Percentiles rank a stretch among this genome's conserved stretches.
Evolutionary conservation across 92 coral and sea anemone genomes (phyloP).

Genomic region (Bergia sp.): DNA sequence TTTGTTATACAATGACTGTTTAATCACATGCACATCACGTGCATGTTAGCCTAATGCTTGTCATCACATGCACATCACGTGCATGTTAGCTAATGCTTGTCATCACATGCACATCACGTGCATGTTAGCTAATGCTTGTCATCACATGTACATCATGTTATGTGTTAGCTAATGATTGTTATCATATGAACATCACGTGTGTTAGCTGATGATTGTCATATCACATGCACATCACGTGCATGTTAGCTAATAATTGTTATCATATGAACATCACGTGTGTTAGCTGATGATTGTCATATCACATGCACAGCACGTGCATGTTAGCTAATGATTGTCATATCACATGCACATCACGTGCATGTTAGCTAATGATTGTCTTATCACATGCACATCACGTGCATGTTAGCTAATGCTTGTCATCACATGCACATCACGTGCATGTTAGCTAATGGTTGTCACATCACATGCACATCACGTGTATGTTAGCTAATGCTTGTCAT

Average conservation of each 20-base stretch:
- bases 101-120: neutral
- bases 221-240: neutral
- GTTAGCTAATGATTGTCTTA: neutral
- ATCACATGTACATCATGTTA: neutral
- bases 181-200: neutral
- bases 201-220: neutral
- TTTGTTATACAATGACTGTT: no score
- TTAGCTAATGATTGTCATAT: no score
- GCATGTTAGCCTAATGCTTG: no score
- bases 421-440: neutral
- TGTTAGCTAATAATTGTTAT: neutral
- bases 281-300: no score
- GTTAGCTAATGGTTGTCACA: neutral
- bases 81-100: neutral
- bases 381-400: neutral
- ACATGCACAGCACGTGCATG: no score
- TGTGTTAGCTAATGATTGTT: neutral
- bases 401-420: neutral
- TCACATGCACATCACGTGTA: neutral
- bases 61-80: no score
- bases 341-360: neutral
- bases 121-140: neutral
- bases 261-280: neutral
- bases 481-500: neutral
- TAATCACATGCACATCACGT: no score